These are phyloP conservation scores for Baronia brevicornis DNA, from an alignment of 2,888 invertebrate species.

Conservation along the genomic window DNA sequence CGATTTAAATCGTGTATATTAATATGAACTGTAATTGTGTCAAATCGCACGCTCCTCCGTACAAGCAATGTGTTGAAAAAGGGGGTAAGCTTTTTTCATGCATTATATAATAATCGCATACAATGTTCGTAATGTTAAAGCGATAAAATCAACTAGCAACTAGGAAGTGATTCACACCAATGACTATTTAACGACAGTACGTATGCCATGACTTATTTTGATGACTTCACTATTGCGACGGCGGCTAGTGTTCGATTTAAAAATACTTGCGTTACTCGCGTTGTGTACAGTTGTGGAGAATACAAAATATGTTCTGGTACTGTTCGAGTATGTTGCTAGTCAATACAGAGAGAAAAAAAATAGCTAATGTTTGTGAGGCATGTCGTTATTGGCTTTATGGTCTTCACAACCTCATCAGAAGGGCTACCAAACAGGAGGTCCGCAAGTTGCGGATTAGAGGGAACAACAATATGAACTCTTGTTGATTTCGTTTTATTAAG, in stretches of 20 bases:
- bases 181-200: constrained; percentile 23
- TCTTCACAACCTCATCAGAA: no score
- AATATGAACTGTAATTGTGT: no score
- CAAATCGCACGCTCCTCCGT: no score
- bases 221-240: constrained; percentile 26
- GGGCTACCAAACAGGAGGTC: no score
- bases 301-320: constrained; percentile 11
- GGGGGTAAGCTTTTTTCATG: constrained; percentile 1
- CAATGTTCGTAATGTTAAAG: no score
- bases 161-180: constrained; percentile 27
- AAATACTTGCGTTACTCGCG: constrained; percentile 16
- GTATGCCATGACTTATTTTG: constrained; percentile 23
- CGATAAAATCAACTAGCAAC: constrained; percentile 3
- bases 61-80: no score
- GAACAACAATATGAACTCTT: no score
- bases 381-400: no score
- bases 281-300: constrained; percentile 5
- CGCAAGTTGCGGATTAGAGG: no score
- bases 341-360: background rate
- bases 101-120: constrained; percentile 4
- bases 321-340: constrained; percentile 3
- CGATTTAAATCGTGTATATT: background rate
- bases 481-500: no score
- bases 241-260: constrained; percentile 18
- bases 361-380: no score